Percentiles rank a stretch among this genome's conserved stretches.
phyloP scores from a whole-genome alignment of 1,140 invertebrate species.

The Bombus confusus region DNA sequence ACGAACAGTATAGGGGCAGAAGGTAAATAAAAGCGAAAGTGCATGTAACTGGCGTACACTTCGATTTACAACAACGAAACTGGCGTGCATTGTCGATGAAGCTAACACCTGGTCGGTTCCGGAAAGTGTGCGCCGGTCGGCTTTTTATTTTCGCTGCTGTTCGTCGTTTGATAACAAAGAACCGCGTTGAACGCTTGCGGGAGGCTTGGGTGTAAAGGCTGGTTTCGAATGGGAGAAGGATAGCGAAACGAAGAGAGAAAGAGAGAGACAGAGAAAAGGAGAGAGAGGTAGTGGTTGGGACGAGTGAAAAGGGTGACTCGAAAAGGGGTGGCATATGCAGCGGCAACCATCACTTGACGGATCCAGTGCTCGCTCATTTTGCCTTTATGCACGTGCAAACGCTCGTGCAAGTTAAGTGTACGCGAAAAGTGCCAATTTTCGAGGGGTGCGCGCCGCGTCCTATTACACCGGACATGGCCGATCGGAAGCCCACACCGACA shows the following conservation, averaged over 20 bases:
- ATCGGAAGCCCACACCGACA: not conserved
- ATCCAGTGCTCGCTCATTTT: slow-evolving; percentile 39
- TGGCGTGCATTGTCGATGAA: slow-evolving; percentile 34
- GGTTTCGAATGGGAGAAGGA: not conserved
- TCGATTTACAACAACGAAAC: slow-evolving; percentile 35
- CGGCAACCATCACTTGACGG: slow-evolving; percentile 35
- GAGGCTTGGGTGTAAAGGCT: slow-evolving; percentile 1
- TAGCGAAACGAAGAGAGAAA: not conserved
- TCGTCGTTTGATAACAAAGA: slow-evolving; percentile 21
- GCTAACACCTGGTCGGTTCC: slow-evolving; percentile 49
- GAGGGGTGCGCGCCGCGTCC: slow-evolving; percentile 20
- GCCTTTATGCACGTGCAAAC: slow-evolving; percentile 46
- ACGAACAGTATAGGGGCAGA: not conserved
- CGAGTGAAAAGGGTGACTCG: not conserved
- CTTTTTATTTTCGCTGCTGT: slow-evolving; percentile 38
- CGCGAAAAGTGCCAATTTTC: slow-evolving; percentile 51
- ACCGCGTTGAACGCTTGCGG: not conserved
- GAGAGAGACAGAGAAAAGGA: not conserved
- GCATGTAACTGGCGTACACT: slow-evolving; percentile 8
- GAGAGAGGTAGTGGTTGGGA: no score
- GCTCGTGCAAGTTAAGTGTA: slow-evolving; percentile 32
- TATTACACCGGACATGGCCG: not conserved
- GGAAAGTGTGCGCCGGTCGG: slow-evolving; percentile 8
- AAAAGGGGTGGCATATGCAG: slow-evolving; percentile 43
- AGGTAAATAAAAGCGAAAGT: not conserved